Conservation (phyloP, 2,888 invertebrate genomes). For the Drosophila cyrtoloma region DNA sequence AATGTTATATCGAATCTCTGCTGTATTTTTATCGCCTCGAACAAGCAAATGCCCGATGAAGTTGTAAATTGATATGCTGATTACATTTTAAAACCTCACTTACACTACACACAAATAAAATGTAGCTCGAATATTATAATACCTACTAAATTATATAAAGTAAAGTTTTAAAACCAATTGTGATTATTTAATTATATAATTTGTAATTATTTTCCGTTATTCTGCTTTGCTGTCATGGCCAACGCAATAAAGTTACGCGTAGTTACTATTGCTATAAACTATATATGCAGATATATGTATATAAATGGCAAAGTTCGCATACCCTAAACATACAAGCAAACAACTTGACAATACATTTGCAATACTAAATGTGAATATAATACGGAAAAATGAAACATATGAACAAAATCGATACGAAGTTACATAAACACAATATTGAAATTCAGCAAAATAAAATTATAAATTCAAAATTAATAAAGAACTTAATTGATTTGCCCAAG, state of each 20-base stretch:
- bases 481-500: not conserved
- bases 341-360: constrained; percentile 81
- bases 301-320: constrained; percentile 19
- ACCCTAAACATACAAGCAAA: constrained; percentile 60
- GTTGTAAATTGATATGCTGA: constrained; percentile 81
- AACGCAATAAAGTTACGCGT: constrained; percentile 30
- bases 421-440: constrained; percentile 37
- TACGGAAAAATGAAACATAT: constrained; percentile 17
- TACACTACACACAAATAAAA: constrained; percentile 25
- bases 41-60: constrained; percentile 48
- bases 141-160: constrained; percentile 43
- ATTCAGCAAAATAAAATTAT: constrained; percentile 59
- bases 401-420: constrained; percentile 32
- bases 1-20: constrained; percentile 57
- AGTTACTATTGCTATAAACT: constrained; percentile 51
- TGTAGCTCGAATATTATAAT: constrained; percentile 54
- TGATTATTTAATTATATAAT: constrained; percentile 74
- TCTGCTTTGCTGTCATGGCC: constrained; percentile 41
- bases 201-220: constrained; percentile 48
- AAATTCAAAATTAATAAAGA: constrained; percentile 31
- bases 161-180: constrained; percentile 59
- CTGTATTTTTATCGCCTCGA: constrained; percentile 57
- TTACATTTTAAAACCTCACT: constrained; percentile 48
- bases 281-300: constrained; percentile 19
- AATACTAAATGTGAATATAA: constrained; percentile 70